Percentiles rank a stretch among this genome's conserved stretches.
Conservation (phyloP, 1,140 invertebrate species). For the Nephila pilipes region DNA sequence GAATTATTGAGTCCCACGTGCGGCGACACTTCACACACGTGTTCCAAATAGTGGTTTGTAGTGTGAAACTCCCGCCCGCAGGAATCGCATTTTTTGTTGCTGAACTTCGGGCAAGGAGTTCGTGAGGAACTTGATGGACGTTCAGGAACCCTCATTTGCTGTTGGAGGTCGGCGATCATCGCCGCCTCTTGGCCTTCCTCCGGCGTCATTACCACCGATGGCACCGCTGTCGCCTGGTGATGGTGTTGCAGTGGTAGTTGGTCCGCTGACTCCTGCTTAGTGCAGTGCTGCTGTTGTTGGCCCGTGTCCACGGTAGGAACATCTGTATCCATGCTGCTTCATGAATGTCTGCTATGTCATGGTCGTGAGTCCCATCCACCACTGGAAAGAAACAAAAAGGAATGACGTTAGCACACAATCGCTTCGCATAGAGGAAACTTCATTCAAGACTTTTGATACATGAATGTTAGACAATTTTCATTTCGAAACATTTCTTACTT, state of each 20-base stretch:
- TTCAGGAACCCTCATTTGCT: constrained; percentile 73
- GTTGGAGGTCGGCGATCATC: constrained; percentile 69
- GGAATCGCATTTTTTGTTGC: constrained; percentile 72
- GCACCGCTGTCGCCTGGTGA: constrained; percentile 58
- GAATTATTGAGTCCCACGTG: constrained; percentile 58
- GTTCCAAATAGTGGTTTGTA: constrained; percentile 74
- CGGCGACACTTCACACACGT: constrained; percentile 67
- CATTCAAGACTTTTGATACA: too few relatives aligned
- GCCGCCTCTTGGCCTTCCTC: constrained; percentile 70
- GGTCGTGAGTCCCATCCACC: constrained; percentile 75
- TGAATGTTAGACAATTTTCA: background rate
- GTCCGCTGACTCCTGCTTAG: constrained; percentile 66
- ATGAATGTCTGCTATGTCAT: constrained; percentile 73
- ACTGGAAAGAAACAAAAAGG: constrained; percentile 41
- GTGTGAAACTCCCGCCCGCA: constrained; percentile 76
- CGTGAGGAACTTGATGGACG: constrained; percentile 75
- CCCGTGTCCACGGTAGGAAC: constrained; percentile 76
- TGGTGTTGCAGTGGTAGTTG: constrained; percentile 50
- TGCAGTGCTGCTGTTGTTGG: constrained; percentile 67
- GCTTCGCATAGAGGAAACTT: too few relatives aligned
- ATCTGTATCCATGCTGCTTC: constrained; percentile 76
- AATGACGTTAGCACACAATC: background rate
- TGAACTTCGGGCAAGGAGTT: constrained; percentile 76
- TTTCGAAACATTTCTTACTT: background rate
- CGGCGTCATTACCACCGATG: constrained; percentile 64